Base-by-base conservation (phyloP, 2,797 vertebrate species). In the Poecilia wingei region DNA sequence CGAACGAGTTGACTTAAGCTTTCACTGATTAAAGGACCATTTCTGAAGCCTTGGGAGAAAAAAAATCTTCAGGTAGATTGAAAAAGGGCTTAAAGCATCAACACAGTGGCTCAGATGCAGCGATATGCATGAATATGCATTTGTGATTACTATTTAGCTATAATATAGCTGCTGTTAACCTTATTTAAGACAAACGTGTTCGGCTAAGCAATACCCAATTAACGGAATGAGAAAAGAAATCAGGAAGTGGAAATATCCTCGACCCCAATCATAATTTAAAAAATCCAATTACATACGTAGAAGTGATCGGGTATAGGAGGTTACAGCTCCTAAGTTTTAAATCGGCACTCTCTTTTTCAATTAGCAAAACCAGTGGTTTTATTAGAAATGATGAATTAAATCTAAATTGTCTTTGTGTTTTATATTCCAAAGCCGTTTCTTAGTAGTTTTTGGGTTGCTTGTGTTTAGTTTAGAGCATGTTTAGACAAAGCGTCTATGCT, bases 1-100 rank as follows among this genome's bases (percentile, higher is more conserved):
- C 25, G 5, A 75, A 70, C 79, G 76, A 86, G 83, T 83, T 33
- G 72, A 68, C 31, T 83, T 76, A 85, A 83, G 82, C 57, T 31
- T 28, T 77, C 80, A 82, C 84, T 33, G 53, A 77, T 74, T 84
- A 75, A 78, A 45, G 39, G 69, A 43, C 57, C 41, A 28, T 43
- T 79, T 47, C 16, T 6, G 45, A 78, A 72, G 39, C 39, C 13
- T 45, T 41, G 20, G 1, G n/a, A 31, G 57, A 31, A 31, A 31
- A 47, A 8, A 64, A 36, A 68, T 77, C 69, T 72, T 83, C 51
- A 76, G 75, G 77, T 61, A 53, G 31, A 36, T 49, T 14, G 20
- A 59, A 68, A 59, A 36, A 39, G 20, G 36, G 33, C 76, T 82
- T 18, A 31, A 69, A 49, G 57, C 39, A 46, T 77, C 45, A 45